Evolutionary conservation across 2,888 invertebrate genomes (phyloP).

Genomic region (Myopa tessellatipennis): DNA sequence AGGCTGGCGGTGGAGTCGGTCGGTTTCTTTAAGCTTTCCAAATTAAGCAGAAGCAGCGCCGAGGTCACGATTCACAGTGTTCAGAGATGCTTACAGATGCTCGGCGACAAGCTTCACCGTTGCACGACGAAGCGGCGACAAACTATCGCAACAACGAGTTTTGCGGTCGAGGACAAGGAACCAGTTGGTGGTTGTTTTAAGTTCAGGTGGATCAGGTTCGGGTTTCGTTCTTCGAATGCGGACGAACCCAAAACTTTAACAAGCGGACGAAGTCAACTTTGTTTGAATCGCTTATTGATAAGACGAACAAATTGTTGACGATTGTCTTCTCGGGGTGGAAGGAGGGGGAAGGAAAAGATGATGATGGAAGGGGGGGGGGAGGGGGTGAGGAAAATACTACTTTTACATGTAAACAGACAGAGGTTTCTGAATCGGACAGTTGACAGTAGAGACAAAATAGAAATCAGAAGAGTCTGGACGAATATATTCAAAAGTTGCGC

Average conservation of each 20-base stretch:
- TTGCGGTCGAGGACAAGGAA: not conserved
- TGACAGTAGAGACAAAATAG: no score
- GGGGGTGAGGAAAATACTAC: no score
- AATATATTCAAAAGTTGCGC: no score
- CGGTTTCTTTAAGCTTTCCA: slow-evolving; percentile 4
- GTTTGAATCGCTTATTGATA: slow-evolving; percentile 9
- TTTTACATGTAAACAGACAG: no score
- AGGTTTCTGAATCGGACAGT: no score
- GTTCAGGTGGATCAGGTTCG: not conserved
- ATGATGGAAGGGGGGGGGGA: no score
- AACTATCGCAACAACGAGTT: no score
- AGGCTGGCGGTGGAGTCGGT: not conserved
- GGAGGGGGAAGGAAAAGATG: not conserved
- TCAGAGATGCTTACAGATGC: not conserved
- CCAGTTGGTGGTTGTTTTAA: not conserved
- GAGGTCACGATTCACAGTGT: not conserved
- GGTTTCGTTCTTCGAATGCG: not conserved
- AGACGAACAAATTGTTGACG: not conserved
- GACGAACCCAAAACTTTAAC: not conserved
- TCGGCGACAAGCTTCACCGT: not conserved
- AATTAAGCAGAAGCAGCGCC: slow-evolving; percentile 12
- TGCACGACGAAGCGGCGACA: not conserved
- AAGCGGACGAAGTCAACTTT: not conserved
- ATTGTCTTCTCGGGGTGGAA: not conserved
- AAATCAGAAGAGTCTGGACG: no score